Conservation (phyloP, 2,888 invertebrate species). For the Eupithecia dodoneata region DNA sequence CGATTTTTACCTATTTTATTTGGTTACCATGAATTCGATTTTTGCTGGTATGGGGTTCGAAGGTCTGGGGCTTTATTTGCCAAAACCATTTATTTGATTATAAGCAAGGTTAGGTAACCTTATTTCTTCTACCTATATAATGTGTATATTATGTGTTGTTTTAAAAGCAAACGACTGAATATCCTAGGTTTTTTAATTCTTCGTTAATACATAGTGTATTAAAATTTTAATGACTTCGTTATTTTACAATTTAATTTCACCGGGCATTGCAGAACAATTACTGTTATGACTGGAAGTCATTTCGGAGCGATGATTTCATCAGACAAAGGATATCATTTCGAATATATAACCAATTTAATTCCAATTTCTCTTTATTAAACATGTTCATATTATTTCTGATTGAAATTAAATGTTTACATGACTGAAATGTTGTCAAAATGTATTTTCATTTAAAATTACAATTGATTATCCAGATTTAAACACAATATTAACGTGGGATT, state of each 20-base stretch:
- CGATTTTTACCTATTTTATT: neutral
- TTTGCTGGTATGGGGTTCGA: too few species aligned
- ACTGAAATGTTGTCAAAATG: neutral
- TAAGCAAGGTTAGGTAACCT: too few species aligned
- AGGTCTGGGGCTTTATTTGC: too few species aligned
- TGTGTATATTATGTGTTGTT: neutral
- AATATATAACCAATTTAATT: neutral
- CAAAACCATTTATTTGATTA: too few species aligned
- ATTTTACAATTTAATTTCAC: neutral
- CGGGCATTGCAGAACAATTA: neutral
- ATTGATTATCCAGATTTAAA: too few species aligned
- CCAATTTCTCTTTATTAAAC: neutral
- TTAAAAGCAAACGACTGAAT: neutral
- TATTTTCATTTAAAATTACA: neutral
- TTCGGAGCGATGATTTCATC: neutral
- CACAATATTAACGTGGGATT: too few species aligned
- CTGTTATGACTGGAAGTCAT: neutral
- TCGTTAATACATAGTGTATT: neutral
- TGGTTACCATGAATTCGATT: too few species aligned
- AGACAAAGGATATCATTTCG: neutral
- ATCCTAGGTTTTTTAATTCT: neutral
- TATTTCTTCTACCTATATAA: neutral
- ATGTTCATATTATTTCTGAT: neutral
- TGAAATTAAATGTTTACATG: neutral
- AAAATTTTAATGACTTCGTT: neutral